A percentile compares a stretch with the other conserved stretches of the same genome.
Evolutionary conservation across 2,888 invertebrate genomes (phyloP).

Genomic region (Acanthosepion pharaonis): DNA sequence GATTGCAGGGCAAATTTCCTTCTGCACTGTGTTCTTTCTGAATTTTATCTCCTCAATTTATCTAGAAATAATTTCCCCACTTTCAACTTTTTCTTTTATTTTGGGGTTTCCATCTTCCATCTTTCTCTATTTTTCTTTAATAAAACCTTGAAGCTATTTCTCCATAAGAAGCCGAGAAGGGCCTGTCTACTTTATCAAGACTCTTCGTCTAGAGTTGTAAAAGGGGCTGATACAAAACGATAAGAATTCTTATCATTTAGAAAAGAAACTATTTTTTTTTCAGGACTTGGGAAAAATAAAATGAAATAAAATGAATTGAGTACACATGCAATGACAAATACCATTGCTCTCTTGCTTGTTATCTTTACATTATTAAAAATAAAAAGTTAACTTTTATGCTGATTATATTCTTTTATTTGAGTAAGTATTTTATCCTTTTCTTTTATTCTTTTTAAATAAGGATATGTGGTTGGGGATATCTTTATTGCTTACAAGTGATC

Average conservation of each 20-base stretch:
- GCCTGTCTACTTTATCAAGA: not conserved
- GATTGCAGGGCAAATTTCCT: not conserved
- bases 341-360: not conserved
- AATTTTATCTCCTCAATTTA: conserved; percentile 17
- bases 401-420: not conserved
- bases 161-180: not conserved
- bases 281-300: not conserved
- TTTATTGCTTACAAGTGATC: not conserved
- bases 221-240: not conserved
- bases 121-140: not conserved
- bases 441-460: not conserved
- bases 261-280: not conserved
- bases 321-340: conserved; percentile 17
- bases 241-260: not conserved
- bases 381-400: no score
- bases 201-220: not conserved
- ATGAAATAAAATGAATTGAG: not conserved
- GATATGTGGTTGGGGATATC: not conserved
- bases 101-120: not conserved
- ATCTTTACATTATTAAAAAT: no score
- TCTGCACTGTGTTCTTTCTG: not conserved
- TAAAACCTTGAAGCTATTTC: not conserved
- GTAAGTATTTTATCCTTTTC: not conserved
- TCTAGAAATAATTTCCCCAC: not conserved
- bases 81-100: not conserved